Evolutionary conservation across 2,113 vertebrate genomes (phyloP).

Genomic region (Turnix velox): DNA sequence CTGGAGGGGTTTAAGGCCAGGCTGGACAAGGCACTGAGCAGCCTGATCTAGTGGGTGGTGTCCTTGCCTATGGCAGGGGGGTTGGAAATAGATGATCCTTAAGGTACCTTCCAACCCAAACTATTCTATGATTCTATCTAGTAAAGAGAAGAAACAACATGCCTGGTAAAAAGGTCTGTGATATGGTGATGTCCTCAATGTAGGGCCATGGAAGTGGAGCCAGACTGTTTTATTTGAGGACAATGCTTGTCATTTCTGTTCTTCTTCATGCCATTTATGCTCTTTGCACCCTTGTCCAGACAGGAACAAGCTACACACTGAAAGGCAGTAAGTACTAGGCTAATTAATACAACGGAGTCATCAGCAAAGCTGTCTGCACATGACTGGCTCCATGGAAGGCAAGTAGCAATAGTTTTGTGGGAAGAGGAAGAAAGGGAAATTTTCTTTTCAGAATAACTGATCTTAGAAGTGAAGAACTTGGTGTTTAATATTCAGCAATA

Average conservation of each 20-base stretch:
- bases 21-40: too few relatives aligned
- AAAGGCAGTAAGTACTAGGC: neutral
- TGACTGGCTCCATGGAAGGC: neutral
- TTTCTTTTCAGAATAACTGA: neutral
- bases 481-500: neutral
- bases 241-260: neutral
- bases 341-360: neutral
- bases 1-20: too few relatives aligned
- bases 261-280: neutral
- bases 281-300: neutral
- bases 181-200: neutral
- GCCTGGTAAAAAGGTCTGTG: too few relatives aligned
- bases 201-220: neutral
- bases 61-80: too few relatives aligned
- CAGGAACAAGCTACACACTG: neutral
- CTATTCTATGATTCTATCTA: too few relatives aligned
- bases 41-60: too few relatives aligned
- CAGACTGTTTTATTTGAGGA: neutral
- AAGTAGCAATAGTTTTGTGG: neutral
- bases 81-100: too few relatives aligned
- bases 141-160: too few relatives aligned
- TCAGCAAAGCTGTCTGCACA: neutral
- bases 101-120: too few relatives aligned
- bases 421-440: neutral
- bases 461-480: neutral